phyloP scores from a whole-genome alignment of 2,113 vertebrate species.

The Guaruba guarouba region DNA sequence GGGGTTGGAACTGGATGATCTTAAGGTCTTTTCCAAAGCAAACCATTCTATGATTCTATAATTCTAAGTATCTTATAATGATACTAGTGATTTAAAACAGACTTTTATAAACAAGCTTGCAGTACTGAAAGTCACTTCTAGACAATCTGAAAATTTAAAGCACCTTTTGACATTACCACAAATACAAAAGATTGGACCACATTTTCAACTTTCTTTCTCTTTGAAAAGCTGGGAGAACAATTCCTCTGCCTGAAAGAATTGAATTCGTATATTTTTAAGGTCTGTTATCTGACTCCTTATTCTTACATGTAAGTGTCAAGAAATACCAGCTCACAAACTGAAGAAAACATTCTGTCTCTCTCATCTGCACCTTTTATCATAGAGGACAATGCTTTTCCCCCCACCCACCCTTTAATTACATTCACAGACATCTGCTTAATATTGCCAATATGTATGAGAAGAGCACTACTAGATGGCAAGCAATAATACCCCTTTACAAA shows the following conservation, averaged over 20 bases:
- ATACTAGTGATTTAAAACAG: neutral
- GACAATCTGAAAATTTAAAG: neutral
- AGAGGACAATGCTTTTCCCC: neutral
- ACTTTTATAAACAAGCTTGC: neutral
- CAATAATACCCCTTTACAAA: slow-evolving; percentile 67
- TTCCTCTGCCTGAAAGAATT: neutral
- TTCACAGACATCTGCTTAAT: slow-evolving; percentile 60
- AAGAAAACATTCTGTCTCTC: slow-evolving; percentile 41
- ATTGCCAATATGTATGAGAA: slow-evolving; percentile 49
- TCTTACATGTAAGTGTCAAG: slow-evolving; percentile 24
- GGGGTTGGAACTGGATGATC: neutral
- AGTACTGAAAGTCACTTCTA: neutral
- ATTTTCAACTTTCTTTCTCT: neutral
- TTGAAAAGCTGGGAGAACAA: neutral
- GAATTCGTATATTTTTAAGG: neutral
- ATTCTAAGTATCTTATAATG: neutral
- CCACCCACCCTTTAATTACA: slow-evolving; percentile 58
- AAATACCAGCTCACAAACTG: slow-evolving; percentile 44
- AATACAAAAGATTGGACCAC: neutral
- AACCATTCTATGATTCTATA: neutral
- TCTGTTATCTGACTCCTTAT: neutral
- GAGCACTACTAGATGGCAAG: slow-evolving; percentile 44
- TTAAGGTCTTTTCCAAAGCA: neutral
- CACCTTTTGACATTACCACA: neutral
- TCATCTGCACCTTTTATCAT: slow-evolving; percentile 35